Percentiles rank a stretch among this genome's conserved stretches.
These are phyloP conservation scores for Chrysopa pallens DNA, from an alignment of 1,140 invertebrate genomes.

Conservation along the genomic window DNA sequence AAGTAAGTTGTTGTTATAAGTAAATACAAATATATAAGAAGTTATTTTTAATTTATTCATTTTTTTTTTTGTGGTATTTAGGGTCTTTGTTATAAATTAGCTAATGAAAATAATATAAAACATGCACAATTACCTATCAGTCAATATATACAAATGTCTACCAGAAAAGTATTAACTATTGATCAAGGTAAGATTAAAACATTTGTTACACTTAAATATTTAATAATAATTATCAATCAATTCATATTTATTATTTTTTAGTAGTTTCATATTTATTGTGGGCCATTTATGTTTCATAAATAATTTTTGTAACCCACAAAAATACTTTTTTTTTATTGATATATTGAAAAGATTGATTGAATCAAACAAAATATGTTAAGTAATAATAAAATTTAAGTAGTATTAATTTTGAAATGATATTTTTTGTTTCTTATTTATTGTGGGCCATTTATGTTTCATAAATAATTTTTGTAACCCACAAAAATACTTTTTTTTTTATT, in stretches of 20 bases:
- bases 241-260: too few relatives aligned
- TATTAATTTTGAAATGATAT: too few relatives aligned
- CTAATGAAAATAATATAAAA: constrained; percentile 51
- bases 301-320: neutral
- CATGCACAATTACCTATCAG: constrained; percentile 82
- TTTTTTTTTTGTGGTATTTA: constrained; percentile 29
- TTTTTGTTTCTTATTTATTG: too few relatives aligned
- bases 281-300: constrained; percentile 1
- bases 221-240: constrained; percentile 5
- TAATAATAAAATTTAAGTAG: too few relatives aligned
- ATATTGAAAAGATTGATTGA: too few relatives aligned
- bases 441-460: too few relatives aligned
- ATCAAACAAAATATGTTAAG: too few relatives aligned
- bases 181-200: constrained; percentile 62
- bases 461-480: too few relatives aligned
- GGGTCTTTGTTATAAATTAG: constrained; percentile 73
- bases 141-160: constrained; percentile 83
- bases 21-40: too few relatives aligned
- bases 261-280: neutral
- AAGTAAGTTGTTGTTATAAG: constrained; percentile 40
- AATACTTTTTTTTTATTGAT: neutral
- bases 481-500: too few relatives aligned
- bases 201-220: constrained; percentile 4
- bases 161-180: constrained; percentile 84
- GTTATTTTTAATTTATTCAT: too few relatives aligned